Evolutionary conservation across 2,797 vertebrate genomes (phyloP), one percentile per base, ranked within the genome.

Genomic region (Macroramphosus scolopax): DNA sequence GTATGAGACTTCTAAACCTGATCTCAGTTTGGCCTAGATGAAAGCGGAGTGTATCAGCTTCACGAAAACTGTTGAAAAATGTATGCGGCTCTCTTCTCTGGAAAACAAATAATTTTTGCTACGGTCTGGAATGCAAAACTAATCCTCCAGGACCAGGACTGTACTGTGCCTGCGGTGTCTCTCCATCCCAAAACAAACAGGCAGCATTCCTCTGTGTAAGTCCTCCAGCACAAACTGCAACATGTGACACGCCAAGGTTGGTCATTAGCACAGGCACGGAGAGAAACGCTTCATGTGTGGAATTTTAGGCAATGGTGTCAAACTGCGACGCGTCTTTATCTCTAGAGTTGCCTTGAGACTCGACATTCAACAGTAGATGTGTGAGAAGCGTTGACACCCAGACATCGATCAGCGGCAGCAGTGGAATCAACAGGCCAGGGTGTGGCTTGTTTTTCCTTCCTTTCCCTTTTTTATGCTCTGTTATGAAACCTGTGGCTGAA

Each of bases 281-380:
- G 38, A 83, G 50, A 62, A 44, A 4, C 5, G 20, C 14, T 63
- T 51, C 33, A 6, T 18, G 42, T 58, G 72, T 75, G 71, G 77
- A 77, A 85, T 84, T 69, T 73, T 56, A 52, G 60, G 39, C 55
- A 16, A 38, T 16, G 0, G 68, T 62, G 63, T 77, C 47, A 5
- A 28, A 49, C 54, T 17, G 0, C 36, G 46, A 41, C 25, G 14
- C 1, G 5, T 43, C 39, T 40, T 44, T 41, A 44, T 55, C 51
- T 17, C 12, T n/a, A n/a, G n/a, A n/a, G n/a, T n/a, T n/a, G n/a
- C n/a, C n/a, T n/a, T n/a, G 60, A 77, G 61, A 40, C 63, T 75
- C 71, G 2, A 78, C 73, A 83, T 84, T 85, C 70, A 70, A 70
- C 80, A 74, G 59, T n/a, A 32, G 49, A 63, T 4, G 39, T 68